Evolutionary conservation across 1,140 invertebrate species (phyloP), one percentile per base, ranked within the genome.

Genomic region (Colletes latitarsis): DNA sequence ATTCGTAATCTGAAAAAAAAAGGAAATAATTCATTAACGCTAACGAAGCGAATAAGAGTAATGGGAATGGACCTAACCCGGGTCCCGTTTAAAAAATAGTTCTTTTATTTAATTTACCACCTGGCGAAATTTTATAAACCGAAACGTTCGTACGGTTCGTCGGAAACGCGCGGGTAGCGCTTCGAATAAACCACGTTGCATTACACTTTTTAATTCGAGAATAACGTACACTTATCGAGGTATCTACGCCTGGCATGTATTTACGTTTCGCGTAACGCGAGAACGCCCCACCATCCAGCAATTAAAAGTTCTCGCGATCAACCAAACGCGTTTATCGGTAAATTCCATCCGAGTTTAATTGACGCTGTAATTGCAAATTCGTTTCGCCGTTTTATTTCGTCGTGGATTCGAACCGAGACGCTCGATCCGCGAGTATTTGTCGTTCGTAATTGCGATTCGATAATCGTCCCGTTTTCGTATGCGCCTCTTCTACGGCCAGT

Each of bases 51-150:
- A 30, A 30, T 30, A 30, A 30, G 30, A 30, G 30, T 46, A 46
- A 46, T 46, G 3, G 43, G 9, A 4, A 4, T 46, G 43, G 43
- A 46, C 6, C n/a, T n/a, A n/a, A n/a, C n/a, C n/a, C n/a, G n/a
- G n/a, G n/a, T n/a, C n/a, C n/a, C 6, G 9, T 9, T 46, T 43
- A 43, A 8, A 46, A 46, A 46, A 46, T 46, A 82, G 21, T 43
- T 58, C 21, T 12, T 64, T 82, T 82, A 39, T 72, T 30, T 49
- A 83, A 80, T 67, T 62, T 30, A 55, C 46, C 64, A 73, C 30
- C 55, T 70, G 55, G 53, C 67, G 70, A 60, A 75, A 62, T 10
- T 39, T 21, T 53, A 62, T 70, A 57, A 79, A 55, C 46, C 19
- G 9, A 41, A 46, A 82, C 12, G 58, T 4, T 2, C 2, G 17